Percentiles rank a stretch among this genome's conserved stretches.
phyloP scores from a whole-genome alignment of 1,140 invertebrate genomes.

The Capitella teleta region DNA sequence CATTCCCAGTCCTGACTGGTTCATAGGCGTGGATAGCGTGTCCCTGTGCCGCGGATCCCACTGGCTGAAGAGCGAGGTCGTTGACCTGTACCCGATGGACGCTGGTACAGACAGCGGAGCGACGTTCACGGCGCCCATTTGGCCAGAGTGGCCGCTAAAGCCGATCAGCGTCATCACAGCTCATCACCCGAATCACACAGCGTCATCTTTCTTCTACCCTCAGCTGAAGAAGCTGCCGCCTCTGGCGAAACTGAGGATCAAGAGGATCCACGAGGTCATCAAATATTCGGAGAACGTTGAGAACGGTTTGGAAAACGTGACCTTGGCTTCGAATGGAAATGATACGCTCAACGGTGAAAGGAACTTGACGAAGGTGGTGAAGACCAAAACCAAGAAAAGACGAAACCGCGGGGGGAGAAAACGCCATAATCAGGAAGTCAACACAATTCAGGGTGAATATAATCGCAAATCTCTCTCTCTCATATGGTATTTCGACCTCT shows the following conservation, averaged over 20 bases:
- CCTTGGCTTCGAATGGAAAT: neutral
- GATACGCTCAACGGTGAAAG: neutral
- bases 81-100: conserved; percentile 4
- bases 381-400: neutral
- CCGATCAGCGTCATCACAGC: conserved; percentile 3
- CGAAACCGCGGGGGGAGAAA: neutral
- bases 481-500: neutral
- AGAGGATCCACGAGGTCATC: too few species aligned
- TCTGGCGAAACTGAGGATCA: conserved; percentile 6
- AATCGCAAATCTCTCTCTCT: neutral
- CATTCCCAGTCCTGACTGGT: conserved; percentile 11
- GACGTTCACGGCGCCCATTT: conserved; percentile 11
- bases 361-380: neutral
- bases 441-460: neutral
- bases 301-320: neutral
- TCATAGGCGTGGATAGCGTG: conserved; percentile 10
- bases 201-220: conserved; percentile 7
- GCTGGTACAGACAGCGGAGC: conserved; percentile 9
- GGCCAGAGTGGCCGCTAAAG: conserved; percentile 3
- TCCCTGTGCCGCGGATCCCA: conserved; percentile 1
- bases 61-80: neutral
- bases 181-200: conserved; percentile 2
- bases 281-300: too few species aligned
- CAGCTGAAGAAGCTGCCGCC: conserved; percentile 1
- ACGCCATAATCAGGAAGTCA: neutral